These are phyloP conservation scores for Murina feae DNA, from an alignment of 2,113 vertebrate species.

Conservation along the genomic window DNA sequence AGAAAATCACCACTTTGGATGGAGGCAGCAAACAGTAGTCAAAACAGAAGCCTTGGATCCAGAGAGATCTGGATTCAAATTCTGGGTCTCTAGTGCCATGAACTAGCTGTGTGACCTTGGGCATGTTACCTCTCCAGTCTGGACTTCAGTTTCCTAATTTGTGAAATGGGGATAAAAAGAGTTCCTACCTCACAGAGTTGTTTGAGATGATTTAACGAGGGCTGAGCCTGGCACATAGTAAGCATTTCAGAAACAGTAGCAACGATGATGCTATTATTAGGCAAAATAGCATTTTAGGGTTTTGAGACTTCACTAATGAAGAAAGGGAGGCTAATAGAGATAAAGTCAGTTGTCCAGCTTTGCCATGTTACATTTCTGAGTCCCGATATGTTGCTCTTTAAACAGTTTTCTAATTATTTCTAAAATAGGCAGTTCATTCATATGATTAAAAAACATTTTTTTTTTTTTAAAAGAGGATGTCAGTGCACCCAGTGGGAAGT, in stretches of 20 bases:
- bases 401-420: neutral
- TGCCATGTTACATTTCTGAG: neutral
- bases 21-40: neutral
- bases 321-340: neutral
- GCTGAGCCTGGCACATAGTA: neutral
- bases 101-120: neutral
- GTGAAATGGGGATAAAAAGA: neutral
- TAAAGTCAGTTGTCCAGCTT: neutral
- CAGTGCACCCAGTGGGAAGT: neutral
- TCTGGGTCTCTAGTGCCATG: neutral
- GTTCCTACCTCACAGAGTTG: neutral
- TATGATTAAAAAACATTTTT: neutral
- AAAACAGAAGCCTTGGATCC: neutral
- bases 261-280: neutral
- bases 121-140: neutral
- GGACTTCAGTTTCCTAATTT: neutral
- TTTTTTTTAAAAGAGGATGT: neutral
- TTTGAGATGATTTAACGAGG: neutral
- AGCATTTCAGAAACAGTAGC: neutral
- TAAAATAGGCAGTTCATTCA: neutral
- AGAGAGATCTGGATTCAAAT: neutral
- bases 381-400: neutral
- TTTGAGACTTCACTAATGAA: neutral
- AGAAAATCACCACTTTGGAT: neutral
- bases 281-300: neutral